Base-by-base conservation (phyloP, 2,888 invertebrate genomes). In the Heliconius ethilla region DNA sequence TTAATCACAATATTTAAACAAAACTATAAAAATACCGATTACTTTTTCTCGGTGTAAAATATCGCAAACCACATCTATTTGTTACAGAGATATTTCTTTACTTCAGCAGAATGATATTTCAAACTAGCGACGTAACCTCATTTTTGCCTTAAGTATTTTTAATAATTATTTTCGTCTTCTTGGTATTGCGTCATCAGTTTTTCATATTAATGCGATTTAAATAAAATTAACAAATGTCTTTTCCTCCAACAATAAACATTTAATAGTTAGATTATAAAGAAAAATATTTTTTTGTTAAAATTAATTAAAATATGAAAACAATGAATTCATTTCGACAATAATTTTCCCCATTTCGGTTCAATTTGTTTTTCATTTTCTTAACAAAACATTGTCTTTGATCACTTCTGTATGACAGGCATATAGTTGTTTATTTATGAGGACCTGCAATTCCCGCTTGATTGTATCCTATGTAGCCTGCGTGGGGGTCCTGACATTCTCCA, bases 361-460 rank as follows among this genome's bases (percentile, higher is more conserved):
- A 59, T 59, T 72, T 72, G n/a, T 33, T 37, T 37, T 37, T 59
- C 25, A 72, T n/a, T 72, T 72, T 72, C 51, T 59, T 25, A 59
- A 33, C 55, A 33, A 45, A 74, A 62, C 67, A 66, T 40, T 37
- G 27, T 59, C 62, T 67, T 45, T 67, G 67, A 67, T 59, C 66
- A 73, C 65, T 72, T 77, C 55, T 63, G 55, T 37, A n/a, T 59
- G 25, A 59, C 73, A 37, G 10, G 37, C 1, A 62, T 37, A 73
- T 73, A 63, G n/a, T 45, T 74, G 63, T 77, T 74, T 77, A 77
- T 67, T 69, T 59, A 74, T 74, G 55, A 40, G 45, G 63, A 27
- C 67, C 40, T 77, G 55, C 77, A 74, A 73, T 77, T 77, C 73
- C 59, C 69, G 73, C 70, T 78, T 74, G 78, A 74, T 78, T 76